phyloP scores from a whole-genome alignment of 2,797 vertebrate species.

The Semotilus atromaculatus region DNA sequence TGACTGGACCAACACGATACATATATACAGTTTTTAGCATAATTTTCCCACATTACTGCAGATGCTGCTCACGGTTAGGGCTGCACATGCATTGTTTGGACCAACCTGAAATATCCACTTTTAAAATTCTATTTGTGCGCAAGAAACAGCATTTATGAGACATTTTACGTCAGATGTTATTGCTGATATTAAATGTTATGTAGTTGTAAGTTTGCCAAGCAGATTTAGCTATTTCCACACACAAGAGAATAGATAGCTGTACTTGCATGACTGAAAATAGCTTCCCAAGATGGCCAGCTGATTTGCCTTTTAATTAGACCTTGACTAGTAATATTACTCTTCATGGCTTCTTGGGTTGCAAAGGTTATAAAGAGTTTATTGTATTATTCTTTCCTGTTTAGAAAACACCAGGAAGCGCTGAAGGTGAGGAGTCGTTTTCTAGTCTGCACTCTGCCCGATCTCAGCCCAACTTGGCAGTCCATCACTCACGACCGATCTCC shows the following conservation, averaged over 20 bases:
- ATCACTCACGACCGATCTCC: slow-evolving; percentile 68
- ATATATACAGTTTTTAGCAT: neutral
- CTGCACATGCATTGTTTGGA: neutral
- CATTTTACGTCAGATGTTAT: neutral
- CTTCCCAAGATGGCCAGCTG: neutral
- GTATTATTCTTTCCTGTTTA: slow-evolving; percentile 43
- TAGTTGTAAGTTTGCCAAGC: neutral
- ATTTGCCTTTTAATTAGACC: neutral
- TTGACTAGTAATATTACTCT: neutral
- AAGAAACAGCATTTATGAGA: neutral
- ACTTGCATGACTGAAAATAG: neutral
- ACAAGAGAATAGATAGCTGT: neutral
- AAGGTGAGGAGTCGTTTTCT: slow-evolving; percentile 77
- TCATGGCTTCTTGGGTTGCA: neutral
- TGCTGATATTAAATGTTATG: neutral
- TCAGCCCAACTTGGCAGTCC: slow-evolving; percentile 71
- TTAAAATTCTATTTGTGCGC: neutral
- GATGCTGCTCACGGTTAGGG: neutral
- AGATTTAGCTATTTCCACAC: neutral
- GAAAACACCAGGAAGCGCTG: slow-evolving; percentile 74
- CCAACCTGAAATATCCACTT: neutral
- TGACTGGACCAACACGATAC: neutral
- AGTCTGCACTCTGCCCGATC: slow-evolving; percentile 76
- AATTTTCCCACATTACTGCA: neutral
- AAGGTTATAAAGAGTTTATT: neutral